Evolutionary conservation across 2,797 vertebrate genomes (phyloP), one percentile per base, ranked within the genome.

Genomic region (Hypotaenidia philippensis): DNA sequence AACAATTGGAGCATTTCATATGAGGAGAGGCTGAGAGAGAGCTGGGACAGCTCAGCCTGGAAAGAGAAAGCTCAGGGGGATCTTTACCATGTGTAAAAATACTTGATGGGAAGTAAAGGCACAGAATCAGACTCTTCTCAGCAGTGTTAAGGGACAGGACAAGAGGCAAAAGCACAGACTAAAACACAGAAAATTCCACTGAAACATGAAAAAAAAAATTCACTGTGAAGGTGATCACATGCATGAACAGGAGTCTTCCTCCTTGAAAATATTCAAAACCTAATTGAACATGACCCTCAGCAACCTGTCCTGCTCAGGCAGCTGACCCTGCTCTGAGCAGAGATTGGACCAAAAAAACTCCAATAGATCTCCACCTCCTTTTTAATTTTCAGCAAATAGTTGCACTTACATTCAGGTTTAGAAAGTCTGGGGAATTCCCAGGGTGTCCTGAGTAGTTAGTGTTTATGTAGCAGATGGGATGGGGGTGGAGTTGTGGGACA

Each of bases 331-430:
- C 40, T 63, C 20, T 71, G 14, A 61, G 20, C 17, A 60, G 31
- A 5, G 5, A 69, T 26, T 57, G 13, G 23, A 87, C 3, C 4
- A 83, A 83, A 80, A 41, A 34, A 47, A 47, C 19, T 61, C 47
- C 13, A 34, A 4, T 25, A 77, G 15, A 2, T 61, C 9, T 80
- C 11, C 27, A 44, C 4, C 8, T 31, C 3, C 3, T 34, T 26
- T 61, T 27, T 55, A 4, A 26, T 34, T 87, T 93, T 71, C 77
- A 72, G 13, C 26, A 87, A 87, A 49, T 71, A 60, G 90, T 89
- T 80, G 5, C 23, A 60, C 11, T 7, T 56, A 25, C 1, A 29
- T 16, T 41, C 41, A 72, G 31, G 9, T 61, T 90, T 79, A 64
- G 36, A 81, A 81, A 57, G 38, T 23, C 49, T 68, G n/a, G 20